These are phyloP conservation scores for Galeopsomyia nigrocyanea DNA, from an alignment of 2,888 invertebrate genomes.

Conservation along the genomic window DNA sequence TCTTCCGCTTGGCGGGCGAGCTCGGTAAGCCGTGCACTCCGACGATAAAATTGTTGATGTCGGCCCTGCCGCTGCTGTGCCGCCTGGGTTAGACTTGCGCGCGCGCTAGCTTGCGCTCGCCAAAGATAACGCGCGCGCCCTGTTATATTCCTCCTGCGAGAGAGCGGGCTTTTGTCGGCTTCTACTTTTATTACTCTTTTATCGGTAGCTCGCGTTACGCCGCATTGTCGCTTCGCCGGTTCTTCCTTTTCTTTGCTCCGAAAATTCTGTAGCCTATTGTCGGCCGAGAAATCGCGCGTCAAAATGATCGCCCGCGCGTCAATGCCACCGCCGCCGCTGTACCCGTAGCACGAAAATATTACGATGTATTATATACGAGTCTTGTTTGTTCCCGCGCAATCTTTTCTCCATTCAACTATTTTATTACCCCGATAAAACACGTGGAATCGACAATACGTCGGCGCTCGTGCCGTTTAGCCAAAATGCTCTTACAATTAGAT, in stretches of 20 bases:
- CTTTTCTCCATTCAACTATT: too few species aligned
- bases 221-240: neutral
- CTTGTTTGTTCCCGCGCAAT: too few species aligned
- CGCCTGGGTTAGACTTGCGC: constrained; percentile 8
- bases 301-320: neutral
- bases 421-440: too few species aligned
- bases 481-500: too few species aligned
- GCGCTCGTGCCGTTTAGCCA: too few species aligned
- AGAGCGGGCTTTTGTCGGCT: constrained; percentile 25
- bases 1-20: neutral
- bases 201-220: constrained; percentile 9
- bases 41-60: constrained; percentile 38
- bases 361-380: neutral
- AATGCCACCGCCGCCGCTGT: neutral
- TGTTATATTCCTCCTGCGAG: constrained; percentile 18
- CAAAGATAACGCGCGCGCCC: constrained; percentile 10
- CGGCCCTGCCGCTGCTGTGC: neutral
- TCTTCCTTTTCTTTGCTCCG: constrained; percentile 14
- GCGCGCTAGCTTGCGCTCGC: neutral
- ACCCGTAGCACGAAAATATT: too few species aligned
- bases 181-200: constrained; percentile 30
- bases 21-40: constrained; percentile 11
- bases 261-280: neutral
- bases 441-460: too few species aligned
- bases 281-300: neutral